Evolutionary conservation across 2,888 invertebrate species (phyloP).

Genomic region (Mamestra brassicae): DNA sequence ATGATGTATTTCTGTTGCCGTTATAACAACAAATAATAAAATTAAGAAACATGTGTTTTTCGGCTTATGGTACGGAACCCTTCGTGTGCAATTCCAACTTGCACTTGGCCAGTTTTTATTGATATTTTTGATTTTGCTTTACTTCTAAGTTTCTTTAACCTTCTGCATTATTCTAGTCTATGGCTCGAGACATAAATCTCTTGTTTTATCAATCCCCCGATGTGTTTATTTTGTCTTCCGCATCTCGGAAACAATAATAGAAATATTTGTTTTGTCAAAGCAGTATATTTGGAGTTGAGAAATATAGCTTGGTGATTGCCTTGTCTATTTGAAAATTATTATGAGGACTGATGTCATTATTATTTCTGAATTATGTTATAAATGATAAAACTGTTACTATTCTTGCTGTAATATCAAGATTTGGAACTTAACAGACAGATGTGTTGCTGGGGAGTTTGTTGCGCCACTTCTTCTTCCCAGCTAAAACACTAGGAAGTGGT

Average conservation of each 20-base stretch:
- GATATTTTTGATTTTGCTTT: too few species aligned
- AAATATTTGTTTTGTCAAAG: conserved; percentile 54
- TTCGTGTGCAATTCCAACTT: too few species aligned
- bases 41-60: too few species aligned
- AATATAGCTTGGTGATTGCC: conserved; percentile 26
- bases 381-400: background rate
- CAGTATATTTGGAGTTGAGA: conserved; percentile 37
- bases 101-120: too few species aligned
- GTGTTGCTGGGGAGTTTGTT: too few species aligned
- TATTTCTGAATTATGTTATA: background rate
- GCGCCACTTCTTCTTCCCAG: too few species aligned
- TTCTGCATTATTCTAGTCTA: conserved; percentile 18
- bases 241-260: conserved; percentile 63
- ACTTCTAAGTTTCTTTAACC: background rate
- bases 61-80: too few species aligned
- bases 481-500: too few species aligned
- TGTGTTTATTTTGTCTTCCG: conserved; percentile 69
- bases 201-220: conserved; percentile 67
- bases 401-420: too few species aligned
- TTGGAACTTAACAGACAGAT: too few species aligned
- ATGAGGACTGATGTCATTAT: background rate
- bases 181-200: conserved; percentile 64
- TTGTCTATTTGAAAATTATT: conserved; percentile 12
- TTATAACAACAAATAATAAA: too few species aligned
- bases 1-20: too few species aligned